Percentiles rank a stretch among this genome's conserved stretches.
Conservation (phyloP, 1,140 invertebrate species). For the Leptestheria dahalacensis region DNA sequence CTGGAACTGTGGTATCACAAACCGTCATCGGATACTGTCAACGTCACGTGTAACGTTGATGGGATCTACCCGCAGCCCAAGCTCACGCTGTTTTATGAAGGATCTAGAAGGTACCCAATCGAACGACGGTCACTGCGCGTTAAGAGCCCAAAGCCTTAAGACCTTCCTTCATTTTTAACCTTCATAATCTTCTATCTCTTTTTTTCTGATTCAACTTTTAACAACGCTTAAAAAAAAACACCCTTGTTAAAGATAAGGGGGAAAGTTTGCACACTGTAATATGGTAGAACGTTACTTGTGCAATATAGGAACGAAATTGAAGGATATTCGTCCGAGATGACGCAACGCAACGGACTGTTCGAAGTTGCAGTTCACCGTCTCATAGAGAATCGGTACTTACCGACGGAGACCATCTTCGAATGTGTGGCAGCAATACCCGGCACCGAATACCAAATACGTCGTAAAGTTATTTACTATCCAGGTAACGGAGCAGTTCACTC, state of each 20-base stretch:
- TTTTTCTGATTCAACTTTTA: too few species aligned
- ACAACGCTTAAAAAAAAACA: too few species aligned
- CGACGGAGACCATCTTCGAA: neutral
- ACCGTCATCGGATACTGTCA: slow-evolving; percentile 16
- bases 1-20: slow-evolving; percentile 18
- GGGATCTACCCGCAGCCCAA: slow-evolving; percentile 20
- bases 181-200: too few species aligned
- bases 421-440: neutral
- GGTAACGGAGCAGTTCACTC: neutral
- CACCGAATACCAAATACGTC: neutral
- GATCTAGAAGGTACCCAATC: neutral
- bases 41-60: slow-evolving; percentile 20
- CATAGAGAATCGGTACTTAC: neutral
- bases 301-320: neutral
- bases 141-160: too few species aligned
- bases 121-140: neutral
- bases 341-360: neutral
- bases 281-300: too few species aligned
- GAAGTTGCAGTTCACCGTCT: neutral
- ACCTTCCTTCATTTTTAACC: too few species aligned
- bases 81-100: slow-evolving; percentile 17
- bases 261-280: too few species aligned
- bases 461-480: neutral
- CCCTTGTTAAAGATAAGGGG: too few species aligned
- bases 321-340: neutral